Evolutionary conservation across 2,888 invertebrate genomes (phyloP), one percentile per base, ranked within the genome.

Genomic region (Troides helena): DNA sequence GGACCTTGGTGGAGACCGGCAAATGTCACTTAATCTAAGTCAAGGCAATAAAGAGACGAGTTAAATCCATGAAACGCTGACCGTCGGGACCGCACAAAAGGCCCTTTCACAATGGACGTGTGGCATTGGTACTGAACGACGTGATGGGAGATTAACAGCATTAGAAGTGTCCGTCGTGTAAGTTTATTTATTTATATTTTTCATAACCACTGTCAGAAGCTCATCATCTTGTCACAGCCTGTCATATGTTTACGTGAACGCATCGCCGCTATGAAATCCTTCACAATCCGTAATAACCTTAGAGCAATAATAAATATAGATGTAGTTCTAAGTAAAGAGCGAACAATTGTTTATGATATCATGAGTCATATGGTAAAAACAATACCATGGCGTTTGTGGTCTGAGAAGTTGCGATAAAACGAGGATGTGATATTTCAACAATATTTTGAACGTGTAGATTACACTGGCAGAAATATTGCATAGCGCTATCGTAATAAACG

Each of bases 51-150:
- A 65, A 65, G 58, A 62, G 66, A 66, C 66, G 36, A 59, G 60
- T 66, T 62, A 60, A 66, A 62, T 65, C 50, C 62, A 67, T 70
- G 67, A 53, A 67, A 70, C 60, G 60, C 30, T 58, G 50, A 21
- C 46, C 63, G 63, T 6, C 25, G 68, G 57, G 66, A 66, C 58
- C 50, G 53, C 39, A 67, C 43, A 62, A 70, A 70, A 65, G 63
- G 43, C 60, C 59, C 62, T 67, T 70, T 70, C 66, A 70, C 63
- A 70, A 70, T 67, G 43, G 63, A 67, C 70, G 63, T 53, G 58
- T 70, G 67, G 23, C 70, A 70, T 70, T 70, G 70, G 63, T 43
- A 62, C 43, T 58, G 62, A 56, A 64, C 63, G 63, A 68, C 66
- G 53, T 67, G 67, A 70, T 70, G 70, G 70, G 59, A 70, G 59